phyloP scores from a whole-genome alignment of 2,113 vertebrate genomes.

The Neoarius graeffei region DNA sequence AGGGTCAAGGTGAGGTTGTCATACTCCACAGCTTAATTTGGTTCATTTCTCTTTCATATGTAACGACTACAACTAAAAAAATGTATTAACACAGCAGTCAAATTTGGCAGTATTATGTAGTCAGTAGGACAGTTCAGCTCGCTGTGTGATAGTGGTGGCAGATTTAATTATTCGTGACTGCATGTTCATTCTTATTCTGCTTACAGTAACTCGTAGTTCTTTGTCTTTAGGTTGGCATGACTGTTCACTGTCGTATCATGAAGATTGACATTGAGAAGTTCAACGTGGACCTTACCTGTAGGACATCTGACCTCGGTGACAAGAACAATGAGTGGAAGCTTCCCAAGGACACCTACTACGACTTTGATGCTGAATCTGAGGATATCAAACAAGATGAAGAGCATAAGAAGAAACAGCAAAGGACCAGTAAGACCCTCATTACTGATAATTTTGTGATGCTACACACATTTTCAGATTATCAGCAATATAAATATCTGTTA shows the following conservation, averaged over 20 bases:
- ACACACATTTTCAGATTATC: neutral
- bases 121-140: neutral
- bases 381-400: constrained; percentile 94
- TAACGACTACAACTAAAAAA: neutral
- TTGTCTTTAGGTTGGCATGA: constrained; percentile 89
- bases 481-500: neutral
- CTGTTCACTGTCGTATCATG: constrained; percentile 97
- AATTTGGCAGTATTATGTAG: neutral
- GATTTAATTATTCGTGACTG: neutral
- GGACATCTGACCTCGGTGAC: constrained; percentile 94
- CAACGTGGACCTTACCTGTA: constrained; percentile 94
- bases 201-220: neutral
- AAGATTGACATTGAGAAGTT: constrained; percentile 99
- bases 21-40: neutral
- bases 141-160: neutral
- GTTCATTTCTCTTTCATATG: neutral
- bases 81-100: neutral
- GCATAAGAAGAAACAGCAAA: constrained; percentile 91
- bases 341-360: constrained; percentile 95
- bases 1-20: constrained; percentile 86
- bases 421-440: constrained; percentile 84
- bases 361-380: constrained; percentile 89
- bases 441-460: neutral
- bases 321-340: constrained; percentile 98
- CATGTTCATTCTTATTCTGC: neutral